Evolutionary conservation across 2,797 vertebrate genomes (phyloP).

Genomic region (Clangula hyemalis): DNA sequence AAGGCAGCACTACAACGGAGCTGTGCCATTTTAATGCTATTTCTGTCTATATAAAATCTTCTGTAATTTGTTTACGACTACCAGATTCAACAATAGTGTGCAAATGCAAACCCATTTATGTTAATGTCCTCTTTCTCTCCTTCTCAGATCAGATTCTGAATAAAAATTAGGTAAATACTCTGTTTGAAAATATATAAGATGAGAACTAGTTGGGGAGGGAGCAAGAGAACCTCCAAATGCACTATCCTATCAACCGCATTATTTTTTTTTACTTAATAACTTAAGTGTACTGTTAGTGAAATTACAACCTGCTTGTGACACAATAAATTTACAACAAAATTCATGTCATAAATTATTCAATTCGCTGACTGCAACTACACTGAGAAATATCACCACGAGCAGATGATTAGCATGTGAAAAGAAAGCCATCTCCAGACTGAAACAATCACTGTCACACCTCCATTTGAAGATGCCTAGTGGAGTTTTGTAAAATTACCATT

Average conservation of each 20-base stretch:
- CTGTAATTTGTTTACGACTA: slow-evolving; percentile 80
- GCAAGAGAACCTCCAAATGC: slow-evolving; percentile 69
- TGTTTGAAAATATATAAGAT: slow-evolving; percentile 85
- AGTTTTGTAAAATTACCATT: slow-evolving; percentile 83
- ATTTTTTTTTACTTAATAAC: slow-evolving; percentile 86
- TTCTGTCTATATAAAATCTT: slow-evolving; percentile 78
- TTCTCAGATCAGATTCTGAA: slow-evolving; percentile 80
- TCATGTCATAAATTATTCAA: slow-evolving; percentile 88
- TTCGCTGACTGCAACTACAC: slow-evolving; percentile 79
- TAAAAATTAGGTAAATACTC: slow-evolving; percentile 82
- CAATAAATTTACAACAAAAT: slow-evolving; percentile 87
- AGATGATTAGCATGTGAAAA: slow-evolving; percentile 87
- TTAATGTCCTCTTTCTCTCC: slow-evolving; percentile 73
- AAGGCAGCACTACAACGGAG: neutral
- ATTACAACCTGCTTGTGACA: slow-evolving; percentile 88
- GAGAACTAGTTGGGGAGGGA: slow-evolving; percentile 69
- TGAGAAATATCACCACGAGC: slow-evolving; percentile 81
- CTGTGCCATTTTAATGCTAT: slow-evolving; percentile 61
- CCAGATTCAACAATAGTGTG: slow-evolving; percentile 79
- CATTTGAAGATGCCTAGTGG: slow-evolving; percentile 78
- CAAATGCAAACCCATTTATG: slow-evolving; percentile 82
- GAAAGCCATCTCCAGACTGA: slow-evolving; percentile 78
- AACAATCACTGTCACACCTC: slow-evolving; percentile 86
- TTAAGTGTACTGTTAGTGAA: slow-evolving; percentile 88
- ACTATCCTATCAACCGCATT: slow-evolving; percentile 75